Percentiles rank a stretch among this genome's conserved stretches.
These are phyloP conservation scores for Odobenus rosmarus DNA, from an alignment of 2,113 vertebrate genomes.

Conservation along the genomic window DNA sequence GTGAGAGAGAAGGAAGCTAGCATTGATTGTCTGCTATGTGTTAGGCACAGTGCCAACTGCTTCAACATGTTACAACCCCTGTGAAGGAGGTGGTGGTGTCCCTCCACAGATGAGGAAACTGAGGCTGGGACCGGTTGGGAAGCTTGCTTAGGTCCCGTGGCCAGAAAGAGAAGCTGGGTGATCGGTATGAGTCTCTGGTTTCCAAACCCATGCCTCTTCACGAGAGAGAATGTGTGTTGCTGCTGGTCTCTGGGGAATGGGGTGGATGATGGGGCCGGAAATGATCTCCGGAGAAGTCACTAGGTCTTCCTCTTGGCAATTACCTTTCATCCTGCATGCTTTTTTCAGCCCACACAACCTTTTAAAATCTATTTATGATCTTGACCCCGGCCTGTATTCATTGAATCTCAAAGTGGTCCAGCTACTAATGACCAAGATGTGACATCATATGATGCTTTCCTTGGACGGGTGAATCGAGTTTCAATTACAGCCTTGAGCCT, in stretches of 20 bases:
- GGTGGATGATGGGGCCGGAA: too few relatives aligned
- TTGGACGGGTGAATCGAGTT: neutral
- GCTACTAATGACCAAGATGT: neutral
- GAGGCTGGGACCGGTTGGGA: neutral
- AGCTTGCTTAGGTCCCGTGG: accelerated
- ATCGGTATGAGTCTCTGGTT: accelerated
- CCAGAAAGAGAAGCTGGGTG: accelerated
- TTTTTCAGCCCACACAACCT: neutral
- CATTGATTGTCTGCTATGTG: accelerated
- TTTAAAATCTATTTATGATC: neutral
- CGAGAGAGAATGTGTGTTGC: accelerated
- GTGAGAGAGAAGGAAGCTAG: neutral
- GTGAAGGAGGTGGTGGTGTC: neutral
- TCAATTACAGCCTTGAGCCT: neutral
- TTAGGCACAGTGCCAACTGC: accelerated
- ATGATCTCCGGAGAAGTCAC: accelerated
- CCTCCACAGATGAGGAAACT: neutral
- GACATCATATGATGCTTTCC: neutral
- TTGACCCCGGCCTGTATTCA: neutral
- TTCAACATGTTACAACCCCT: accelerated
- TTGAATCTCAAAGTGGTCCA: neutral
- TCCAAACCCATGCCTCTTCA: too few relatives aligned
- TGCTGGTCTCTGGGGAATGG: too few relatives aligned
- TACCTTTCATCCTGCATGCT: neutral
- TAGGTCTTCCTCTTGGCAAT: neutral